phyloP scores from a whole-genome alignment of 2,888 invertebrate species.

The Macropis europaea region DNA sequence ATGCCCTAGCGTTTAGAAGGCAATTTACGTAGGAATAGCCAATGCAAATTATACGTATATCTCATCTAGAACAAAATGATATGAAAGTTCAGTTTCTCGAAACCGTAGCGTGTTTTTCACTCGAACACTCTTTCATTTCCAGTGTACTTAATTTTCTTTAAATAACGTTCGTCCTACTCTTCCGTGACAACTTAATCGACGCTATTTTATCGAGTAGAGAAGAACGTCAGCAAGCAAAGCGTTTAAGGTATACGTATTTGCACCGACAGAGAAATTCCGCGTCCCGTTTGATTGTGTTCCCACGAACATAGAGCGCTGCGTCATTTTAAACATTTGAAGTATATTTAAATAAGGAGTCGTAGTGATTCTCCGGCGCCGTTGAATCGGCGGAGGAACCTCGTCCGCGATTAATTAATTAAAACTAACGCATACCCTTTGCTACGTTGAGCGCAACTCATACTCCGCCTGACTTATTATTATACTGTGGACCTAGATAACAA shows the following conservation, averaged over 20 bases:
- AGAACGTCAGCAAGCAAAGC: background rate
- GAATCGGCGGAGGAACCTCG: conserved; percentile 30
- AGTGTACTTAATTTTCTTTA: conserved; percentile 25
- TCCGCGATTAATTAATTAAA: conserved; percentile 43
- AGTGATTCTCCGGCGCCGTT: conserved; percentile 40
- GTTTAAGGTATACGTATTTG: too few species aligned
- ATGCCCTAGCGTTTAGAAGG: conserved; percentile 67
- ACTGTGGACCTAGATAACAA: conserved; percentile 62
- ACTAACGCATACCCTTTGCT: conserved; percentile 51
- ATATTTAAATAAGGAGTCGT: conserved; percentile 21
- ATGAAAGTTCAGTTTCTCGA: conserved; percentile 47
- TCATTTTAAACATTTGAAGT: conserved; percentile 16
- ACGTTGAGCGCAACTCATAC: conserved; percentile 61
- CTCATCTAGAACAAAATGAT: conserved; percentile 48
- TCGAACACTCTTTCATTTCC: conserved; percentile 35
- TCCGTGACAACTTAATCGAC: conserved; percentile 11
- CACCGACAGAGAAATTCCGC: background rate
- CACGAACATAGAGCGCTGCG: background rate
- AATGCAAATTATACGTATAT: conserved; percentile 56
- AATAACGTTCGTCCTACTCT: background rate
- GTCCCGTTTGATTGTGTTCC: conserved; percentile 3
- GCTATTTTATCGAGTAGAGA: background rate
- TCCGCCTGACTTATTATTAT: conserved; percentile 63
- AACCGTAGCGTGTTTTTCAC: conserved; percentile 31
- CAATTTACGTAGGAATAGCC: conserved; percentile 63